Percentiles rank a stretch among this genome's conserved stretches.
phyloP scores from a whole-genome alignment of 1,140 invertebrate genomes.

The Drosophila quadrilineata region DNA sequence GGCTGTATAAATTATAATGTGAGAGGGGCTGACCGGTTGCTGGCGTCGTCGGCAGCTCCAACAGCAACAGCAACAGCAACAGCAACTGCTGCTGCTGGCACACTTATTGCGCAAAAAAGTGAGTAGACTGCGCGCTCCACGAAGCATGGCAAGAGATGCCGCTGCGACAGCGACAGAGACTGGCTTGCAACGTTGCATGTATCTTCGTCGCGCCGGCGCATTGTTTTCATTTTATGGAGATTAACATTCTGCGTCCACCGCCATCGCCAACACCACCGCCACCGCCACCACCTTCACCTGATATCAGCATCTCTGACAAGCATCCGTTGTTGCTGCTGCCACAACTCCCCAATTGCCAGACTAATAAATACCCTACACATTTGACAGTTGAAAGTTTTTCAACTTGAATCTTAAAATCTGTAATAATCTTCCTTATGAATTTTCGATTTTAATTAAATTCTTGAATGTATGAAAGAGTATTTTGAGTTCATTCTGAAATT shows the following conservation, averaged over 20 bases:
- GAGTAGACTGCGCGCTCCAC: conserved; percentile 70
- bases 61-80: conserved; percentile 27
- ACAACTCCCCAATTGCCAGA: conserved; percentile 13
- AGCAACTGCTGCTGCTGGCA: conserved; percentile 57
- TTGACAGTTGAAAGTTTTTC: too few relatives aligned
- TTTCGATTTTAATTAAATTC: too few relatives aligned
- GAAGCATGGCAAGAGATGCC: conserved; percentile 67
- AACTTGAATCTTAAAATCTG: too few relatives aligned
- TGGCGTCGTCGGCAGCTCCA: conserved; percentile 12
- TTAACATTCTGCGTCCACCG: conserved; percentile 71
- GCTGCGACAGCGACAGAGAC: conserved; percentile 18
- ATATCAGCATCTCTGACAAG: conserved; percentile 73
- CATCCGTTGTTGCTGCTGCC: conserved; percentile 53
- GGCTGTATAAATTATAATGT: conserved; percentile 72
- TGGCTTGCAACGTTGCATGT: not conserved
- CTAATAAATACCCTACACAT: not conserved
- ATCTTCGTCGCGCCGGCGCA: conserved; percentile 65
- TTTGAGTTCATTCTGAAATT: too few relatives aligned
- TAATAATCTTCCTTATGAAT: too few relatives aligned
- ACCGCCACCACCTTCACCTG: conserved; percentile 33
- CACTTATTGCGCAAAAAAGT: conserved; percentile 79
- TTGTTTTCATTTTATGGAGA: conserved; percentile 80
- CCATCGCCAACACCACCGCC: conserved; percentile 4
- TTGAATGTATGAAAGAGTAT: too few relatives aligned
- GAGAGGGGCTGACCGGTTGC: conserved; percentile 67